These are phyloP conservation scores for Andricus curvator DNA, from an alignment of 2,888 invertebrate species.

Conservation along the genomic window DNA sequence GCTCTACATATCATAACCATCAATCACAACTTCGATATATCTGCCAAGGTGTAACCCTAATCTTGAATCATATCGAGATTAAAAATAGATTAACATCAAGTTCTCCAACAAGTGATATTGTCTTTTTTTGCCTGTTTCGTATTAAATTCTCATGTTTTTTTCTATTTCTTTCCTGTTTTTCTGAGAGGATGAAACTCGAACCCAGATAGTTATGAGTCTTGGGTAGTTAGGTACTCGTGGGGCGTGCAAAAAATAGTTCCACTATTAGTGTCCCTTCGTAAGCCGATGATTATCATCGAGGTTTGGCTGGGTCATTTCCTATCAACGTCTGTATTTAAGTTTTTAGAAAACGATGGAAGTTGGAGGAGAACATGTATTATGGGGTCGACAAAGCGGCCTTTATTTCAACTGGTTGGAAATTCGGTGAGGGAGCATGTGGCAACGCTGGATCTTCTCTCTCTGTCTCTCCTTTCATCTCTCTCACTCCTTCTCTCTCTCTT, in stretches of 20 bases:
- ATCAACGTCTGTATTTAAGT: slow-evolving; percentile 33
- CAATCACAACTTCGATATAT: not conserved
- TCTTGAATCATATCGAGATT: slow-evolving; percentile 5
- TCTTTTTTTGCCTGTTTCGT: not conserved
- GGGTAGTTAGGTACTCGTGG: slow-evolving; percentile 26
- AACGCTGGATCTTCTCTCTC: slow-evolving; percentile 22
- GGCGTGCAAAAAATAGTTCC: slow-evolving; percentile 35
- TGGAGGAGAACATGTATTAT: slow-evolving; percentile 13
- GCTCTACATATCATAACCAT: not conserved
- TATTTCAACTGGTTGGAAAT: slow-evolving; percentile 38
- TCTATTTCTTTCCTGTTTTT: not conserved
- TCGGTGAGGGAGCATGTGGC: slow-evolving; percentile 37
- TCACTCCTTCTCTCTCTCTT: not conserved
- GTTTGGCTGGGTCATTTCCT: slow-evolving; percentile 37
- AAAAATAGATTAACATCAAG: slow-evolving; percentile 17
- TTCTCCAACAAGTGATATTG: slow-evolving; percentile 10
- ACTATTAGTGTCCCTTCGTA: slow-evolving; percentile 32
- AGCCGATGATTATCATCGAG: slow-evolving; percentile 26
- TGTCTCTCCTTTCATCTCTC: not conserved
- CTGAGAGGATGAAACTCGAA: slow-evolving; percentile 2
- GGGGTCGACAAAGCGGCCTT: slow-evolving; percentile 36
- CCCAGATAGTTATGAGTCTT: slow-evolving; percentile 27
- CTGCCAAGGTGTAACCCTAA: not conserved
- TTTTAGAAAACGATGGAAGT: slow-evolving; percentile 36
- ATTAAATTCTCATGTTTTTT: not conserved